Base-by-base conservation (phyloP, 2,797 vertebrate species). In the Thunnus albacares region DNA sequence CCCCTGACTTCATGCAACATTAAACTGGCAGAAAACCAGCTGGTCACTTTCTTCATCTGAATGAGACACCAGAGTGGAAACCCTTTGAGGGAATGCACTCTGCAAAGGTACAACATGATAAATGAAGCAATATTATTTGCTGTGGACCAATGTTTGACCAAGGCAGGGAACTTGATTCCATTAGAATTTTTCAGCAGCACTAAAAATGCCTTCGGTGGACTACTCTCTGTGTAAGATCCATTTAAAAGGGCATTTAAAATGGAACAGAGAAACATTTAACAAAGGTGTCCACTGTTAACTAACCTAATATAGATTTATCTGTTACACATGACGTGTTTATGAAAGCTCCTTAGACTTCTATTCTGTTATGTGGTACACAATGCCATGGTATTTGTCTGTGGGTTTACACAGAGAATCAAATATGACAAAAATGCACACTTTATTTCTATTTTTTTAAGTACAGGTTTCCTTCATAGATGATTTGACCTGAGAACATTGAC, bases 11-110 rank as follows among this genome's bases (percentile, higher is more conserved):
- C 86, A 90, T 89, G 85, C 81, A 86, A 83, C 87, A 89, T 89
- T 92, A 79, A 91, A 92, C 75, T 87, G 83, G 78, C 82, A 85
- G 81, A 56, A 74, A 61, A 75, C 84, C 80, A 90, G 79, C 87
- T 79, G 86, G 79, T 90, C 85, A 86, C 73, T 80, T 68, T 75
- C 75, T 84, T 57, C 70, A 51, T 64, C 56, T 73, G 60, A 85
- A 75, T 52, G 57, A 84, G 72, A 66, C 77, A 59, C 69, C 53
- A 24, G 60, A 83, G 79, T 28, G 28, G 61, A 65, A 76, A 52
- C 49, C 79, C 57, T 75, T 35, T 59, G 70, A 78, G 71, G 68
- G 74, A 83, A 82, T 87, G 67, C 20, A 61, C 68, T 73, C 53
- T 63, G 53, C 41, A 73, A 83, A 51, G 80, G 73, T 80, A 33